Base-by-base conservation (phyloP, 2,113 vertebrate genomes). In the Oreocharis arfaki region DNA sequence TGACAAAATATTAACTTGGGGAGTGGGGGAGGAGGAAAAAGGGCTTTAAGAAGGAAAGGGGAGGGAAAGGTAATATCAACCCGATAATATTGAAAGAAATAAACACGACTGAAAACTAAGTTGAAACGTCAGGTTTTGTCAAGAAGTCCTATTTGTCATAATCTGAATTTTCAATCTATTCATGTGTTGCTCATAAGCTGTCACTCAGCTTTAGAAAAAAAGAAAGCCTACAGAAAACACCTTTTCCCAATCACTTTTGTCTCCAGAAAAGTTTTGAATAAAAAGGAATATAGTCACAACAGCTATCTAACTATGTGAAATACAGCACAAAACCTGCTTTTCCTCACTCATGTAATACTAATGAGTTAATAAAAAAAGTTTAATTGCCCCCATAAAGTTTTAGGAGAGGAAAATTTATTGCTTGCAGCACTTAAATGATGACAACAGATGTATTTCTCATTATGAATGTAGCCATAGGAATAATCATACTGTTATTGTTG, bases 331-430 rank as follows among this genome's bases (percentile, higher is more conserved):
- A 95, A 56, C 5, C 24, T 92, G 39, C 5, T 83, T 75, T 77
- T 71, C 67, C 33, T 90, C 35, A 64, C 11, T 26, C n/a, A 39
- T 61, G 11, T 70, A 82, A 65, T n/a, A 65, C 30, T 85, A 88
- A 88, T 41, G 16, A 14, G 13, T 70, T 75, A 4, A 75, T 42
- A 52, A 92, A 81, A 60, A 32, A 9, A 47, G 14, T 35, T 3
- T 69, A 70, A 89, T 91, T 89, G 63, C 30, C 80, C 23, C 49
- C 49, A 53, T 80, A 87, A 84, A 89, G 26, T 80, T 92, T 94
- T 89, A 86, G 64, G 49, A 70, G 56, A 77, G 18, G 16, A 44
- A 81, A 80, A 87, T 81, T 41, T 87, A 87, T 61, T 69, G 60
- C 30, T 87, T 77, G 30, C 13, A 57, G 11, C 22, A 63, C 27